A percentile compares a stretch with the other conserved stretches of the same genome.
Conservation (phyloP, 30 jellyfish, hydroid and myxozoan species). For the Aurelia sp. region DNA sequence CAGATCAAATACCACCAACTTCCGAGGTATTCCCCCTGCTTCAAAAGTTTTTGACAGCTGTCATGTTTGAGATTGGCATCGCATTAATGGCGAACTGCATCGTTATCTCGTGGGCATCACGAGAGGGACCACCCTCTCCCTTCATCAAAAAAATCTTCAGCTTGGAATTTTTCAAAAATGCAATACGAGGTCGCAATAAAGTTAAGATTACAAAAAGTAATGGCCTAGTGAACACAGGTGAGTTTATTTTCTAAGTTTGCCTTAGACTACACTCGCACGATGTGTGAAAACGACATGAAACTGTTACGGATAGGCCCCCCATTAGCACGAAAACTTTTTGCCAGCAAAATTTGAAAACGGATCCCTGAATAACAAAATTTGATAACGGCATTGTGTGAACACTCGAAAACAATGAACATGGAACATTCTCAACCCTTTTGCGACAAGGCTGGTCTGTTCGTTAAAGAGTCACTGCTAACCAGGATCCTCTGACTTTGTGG, state of each 20-base stretch:
- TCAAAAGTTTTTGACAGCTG: constrained; percentile 74
- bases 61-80: constrained; percentile 79
- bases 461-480: too few species aligned
- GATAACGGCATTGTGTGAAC: too few species aligned
- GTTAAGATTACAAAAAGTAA: constrained; percentile 20
- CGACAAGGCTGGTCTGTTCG: too few species aligned
- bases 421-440: too few species aligned
- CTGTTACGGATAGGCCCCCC: too few species aligned
- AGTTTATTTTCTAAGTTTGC: background rate
- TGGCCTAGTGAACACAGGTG: constrained; percentile 34
- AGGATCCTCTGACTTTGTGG: too few species aligned
- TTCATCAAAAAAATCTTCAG: constrained; percentile 50
- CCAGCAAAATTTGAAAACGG: too few species aligned
- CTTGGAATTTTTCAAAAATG: constrained; percentile 27
- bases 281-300: too few species aligned
- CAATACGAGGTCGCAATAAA: constrained; percentile 30
- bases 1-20: constrained; percentile 89
- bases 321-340: too few species aligned
- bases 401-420: too few species aligned
- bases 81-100: constrained; percentile 82
- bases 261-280: background rate
- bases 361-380: too few species aligned
- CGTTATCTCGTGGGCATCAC: constrained; percentile 74
- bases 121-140: constrained; percentile 72
- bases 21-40: constrained; percentile 82